Conservation (phyloP, 2,888 invertebrate genomes). For the Petrophora chlorosata region DNA sequence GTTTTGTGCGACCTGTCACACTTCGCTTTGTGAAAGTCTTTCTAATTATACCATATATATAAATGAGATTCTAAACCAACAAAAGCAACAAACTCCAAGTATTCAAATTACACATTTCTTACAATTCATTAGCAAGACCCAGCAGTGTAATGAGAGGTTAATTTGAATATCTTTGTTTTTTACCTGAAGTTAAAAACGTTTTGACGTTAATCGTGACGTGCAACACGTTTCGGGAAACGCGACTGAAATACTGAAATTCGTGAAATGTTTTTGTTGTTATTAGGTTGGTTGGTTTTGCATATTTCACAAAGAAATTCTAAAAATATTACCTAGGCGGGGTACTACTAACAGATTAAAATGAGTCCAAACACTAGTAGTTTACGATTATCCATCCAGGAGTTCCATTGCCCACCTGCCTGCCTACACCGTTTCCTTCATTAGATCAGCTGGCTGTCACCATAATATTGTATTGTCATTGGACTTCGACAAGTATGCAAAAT, state of each 20-base stretch:
- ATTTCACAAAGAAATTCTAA: too few species aligned
- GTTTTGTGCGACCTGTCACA: too few species aligned
- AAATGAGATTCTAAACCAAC: not conserved
- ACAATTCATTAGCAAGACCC: slow-evolving; percentile 63
- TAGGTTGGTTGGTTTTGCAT: not conserved
- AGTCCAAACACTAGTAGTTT: too few species aligned
- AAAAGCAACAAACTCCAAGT: slow-evolving; percentile 19
- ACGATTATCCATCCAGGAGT: too few species aligned
- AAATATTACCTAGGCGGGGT: not conserved
- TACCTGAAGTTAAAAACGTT: slow-evolving; percentile 53
- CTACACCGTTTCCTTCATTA: too few species aligned
- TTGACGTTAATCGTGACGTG: slow-evolving; percentile 66
- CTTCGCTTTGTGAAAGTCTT: too few species aligned
- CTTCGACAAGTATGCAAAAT: too few species aligned
- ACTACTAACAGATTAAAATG: too few species aligned
- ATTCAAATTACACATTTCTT: slow-evolving; percentile 51
- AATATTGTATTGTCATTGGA: too few species aligned
- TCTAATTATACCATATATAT: not conserved
- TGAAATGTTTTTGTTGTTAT: not conserved
- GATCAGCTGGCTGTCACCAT: too few species aligned
- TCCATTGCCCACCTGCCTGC: too few species aligned
- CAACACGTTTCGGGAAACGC: slow-evolving; percentile 56
- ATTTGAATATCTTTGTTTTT: slow-evolving; percentile 72
- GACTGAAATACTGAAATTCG: slow-evolving; percentile 39
- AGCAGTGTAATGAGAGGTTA: slow-evolving; percentile 62